Evolutionary conservation across 2,797 vertebrate species (phyloP).

Genomic region (Buceros bicornis): DNA sequence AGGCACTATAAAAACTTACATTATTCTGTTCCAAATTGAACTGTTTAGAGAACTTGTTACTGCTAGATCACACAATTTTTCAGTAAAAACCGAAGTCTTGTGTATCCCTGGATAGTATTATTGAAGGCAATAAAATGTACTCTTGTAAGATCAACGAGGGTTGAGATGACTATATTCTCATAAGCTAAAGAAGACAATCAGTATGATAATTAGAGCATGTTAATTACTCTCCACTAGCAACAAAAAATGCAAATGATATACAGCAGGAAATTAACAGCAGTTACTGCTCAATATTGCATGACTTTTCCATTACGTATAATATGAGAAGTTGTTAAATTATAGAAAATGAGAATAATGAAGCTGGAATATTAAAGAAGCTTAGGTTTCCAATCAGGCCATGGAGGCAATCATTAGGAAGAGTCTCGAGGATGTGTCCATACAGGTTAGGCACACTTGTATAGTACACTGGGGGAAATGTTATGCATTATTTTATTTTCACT

Average conservation of each 20-base stretch:
- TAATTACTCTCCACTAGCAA: constrained; percentile 84
- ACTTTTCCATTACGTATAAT: constrained; percentile 87
- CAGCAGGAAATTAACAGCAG: constrained; percentile 85
- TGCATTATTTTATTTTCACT: constrained; percentile 59
- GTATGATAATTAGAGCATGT: constrained; percentile 82
- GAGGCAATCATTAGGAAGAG: constrained; percentile 66
- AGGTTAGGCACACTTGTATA: not conserved
- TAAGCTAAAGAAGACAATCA: constrained; percentile 81
- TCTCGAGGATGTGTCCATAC: constrained; percentile 8
- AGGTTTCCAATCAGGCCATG: constrained; percentile 51
- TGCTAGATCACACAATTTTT: constrained; percentile 59
- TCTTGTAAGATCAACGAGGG: constrained; percentile 74
- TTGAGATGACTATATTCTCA: constrained; percentile 76
- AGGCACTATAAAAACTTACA: constrained; percentile 68
- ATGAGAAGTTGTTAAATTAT: constrained; percentile 85
- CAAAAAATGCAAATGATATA: constrained; percentile 86
- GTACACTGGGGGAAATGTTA: not conserved
- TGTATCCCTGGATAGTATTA: constrained; percentile 65
- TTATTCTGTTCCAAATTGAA: constrained; percentile 68
- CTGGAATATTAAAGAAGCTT: constrained; percentile 79
- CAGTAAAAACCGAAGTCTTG: constrained; percentile 53
- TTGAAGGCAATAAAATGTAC: constrained; percentile 72
- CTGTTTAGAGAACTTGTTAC: constrained; percentile 55
- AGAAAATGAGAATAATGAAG: constrained; percentile 83
- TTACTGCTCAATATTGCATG: constrained; percentile 89